Conservation (phyloP, 2,888 invertebrate genomes). For the Mimachlamys varia region DNA sequence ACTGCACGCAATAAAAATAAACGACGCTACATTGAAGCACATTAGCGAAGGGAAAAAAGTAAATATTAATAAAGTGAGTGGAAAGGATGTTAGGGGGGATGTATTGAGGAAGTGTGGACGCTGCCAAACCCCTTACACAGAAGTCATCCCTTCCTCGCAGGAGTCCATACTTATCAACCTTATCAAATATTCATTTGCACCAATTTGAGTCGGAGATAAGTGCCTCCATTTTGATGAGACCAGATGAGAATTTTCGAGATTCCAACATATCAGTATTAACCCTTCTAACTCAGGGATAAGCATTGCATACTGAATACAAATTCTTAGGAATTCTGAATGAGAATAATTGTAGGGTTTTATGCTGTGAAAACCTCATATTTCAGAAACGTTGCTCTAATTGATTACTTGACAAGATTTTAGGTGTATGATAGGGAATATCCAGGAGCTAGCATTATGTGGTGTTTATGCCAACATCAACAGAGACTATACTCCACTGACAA, state of each 20-base stretch:
- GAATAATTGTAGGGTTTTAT: constrained; percentile 10
- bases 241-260: constrained; percentile 26
- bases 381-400: background rate
- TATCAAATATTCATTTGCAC: constrained; percentile 33
- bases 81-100: constrained; percentile 42
- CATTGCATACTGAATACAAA: background rate
- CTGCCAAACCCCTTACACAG: constrained; percentile 21
- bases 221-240: constrained; percentile 23
- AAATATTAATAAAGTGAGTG: constrained; percentile 28
- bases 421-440: background rate
- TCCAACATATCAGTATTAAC: background rate
- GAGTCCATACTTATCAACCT: constrained; percentile 11
- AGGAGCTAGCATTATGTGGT: background rate
- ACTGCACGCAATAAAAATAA: constrained; percentile 40
- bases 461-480: background rate
- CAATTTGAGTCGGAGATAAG: constrained; percentile 28
- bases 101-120: constrained; percentile 56
- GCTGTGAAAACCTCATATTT: constrained; percentile 17
- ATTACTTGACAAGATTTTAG: constrained; percentile 4
- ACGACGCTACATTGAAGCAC: constrained; percentile 29
- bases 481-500: background rate
- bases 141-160: constrained; percentile 22
- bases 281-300: constrained; percentile 1
- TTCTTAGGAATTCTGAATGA: background rate
- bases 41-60: constrained; percentile 36